Percentiles rank a stretch among this genome's conserved stretches.
Evolutionary conservation across 2,113 vertebrate species (phyloP).

Genomic region (Brienomyrus brachyistius): DNA sequence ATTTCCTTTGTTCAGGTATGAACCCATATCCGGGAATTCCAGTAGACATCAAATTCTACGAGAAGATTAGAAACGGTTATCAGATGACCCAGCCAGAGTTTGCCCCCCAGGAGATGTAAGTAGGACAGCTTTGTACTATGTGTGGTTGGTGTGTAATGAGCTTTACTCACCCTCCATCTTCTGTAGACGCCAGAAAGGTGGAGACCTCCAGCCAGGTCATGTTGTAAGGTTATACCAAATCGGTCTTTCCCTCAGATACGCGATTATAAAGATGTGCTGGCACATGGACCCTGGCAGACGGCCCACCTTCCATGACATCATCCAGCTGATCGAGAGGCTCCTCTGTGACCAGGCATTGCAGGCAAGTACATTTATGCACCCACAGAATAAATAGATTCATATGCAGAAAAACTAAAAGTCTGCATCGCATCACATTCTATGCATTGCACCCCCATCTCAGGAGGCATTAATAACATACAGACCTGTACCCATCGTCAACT

Average conservation of each 20-base stretch:
- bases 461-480: not conserved
- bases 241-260: conserved; percentile 62
- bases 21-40: conserved; percentile 85
- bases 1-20: conserved; percentile 60
- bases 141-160: not conserved
- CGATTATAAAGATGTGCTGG: conserved; percentile 87
- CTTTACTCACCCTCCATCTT: not conserved
- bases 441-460: not conserved
- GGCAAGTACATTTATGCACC: conserved; percentile 51
- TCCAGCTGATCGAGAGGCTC: conserved; percentile 68
- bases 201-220: not conserved
- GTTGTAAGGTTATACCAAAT: not conserved
- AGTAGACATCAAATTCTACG: conserved; percentile 90
- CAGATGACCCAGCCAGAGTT: conserved; percentile 88
- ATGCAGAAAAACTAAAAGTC: not conserved
- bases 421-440: not conserved
- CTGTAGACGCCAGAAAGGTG: not conserved
- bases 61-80: conserved; percentile 84
- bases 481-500: not conserved
- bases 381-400: not conserved
- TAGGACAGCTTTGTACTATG: not conserved
- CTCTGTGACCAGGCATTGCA: conserved; percentile 41
- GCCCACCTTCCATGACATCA: conserved; percentile 77
- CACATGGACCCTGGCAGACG: conserved; percentile 74
- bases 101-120: conserved; percentile 77